A percentile compares a stretch with the other conserved stretches of the same genome.
phyloP scores from a whole-genome alignment of 2,113 vertebrate genomes.

The Danionella cerebrum region DNA sequence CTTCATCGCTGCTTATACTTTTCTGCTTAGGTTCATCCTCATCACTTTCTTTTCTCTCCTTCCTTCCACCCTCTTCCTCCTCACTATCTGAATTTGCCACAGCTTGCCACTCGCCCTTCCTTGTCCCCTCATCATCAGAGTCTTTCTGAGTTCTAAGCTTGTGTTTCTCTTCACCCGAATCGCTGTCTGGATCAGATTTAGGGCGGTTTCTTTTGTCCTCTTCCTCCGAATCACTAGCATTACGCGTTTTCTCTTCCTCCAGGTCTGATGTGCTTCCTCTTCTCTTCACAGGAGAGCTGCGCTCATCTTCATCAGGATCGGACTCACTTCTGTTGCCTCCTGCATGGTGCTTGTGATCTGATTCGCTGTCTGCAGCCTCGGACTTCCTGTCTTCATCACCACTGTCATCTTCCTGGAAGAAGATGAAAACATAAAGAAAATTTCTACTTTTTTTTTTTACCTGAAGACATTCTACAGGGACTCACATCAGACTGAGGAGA shows the following conservation, averaged over 20 bases:
- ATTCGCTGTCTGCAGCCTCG: constrained; percentile 57
- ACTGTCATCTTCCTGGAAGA: constrained; percentile 77
- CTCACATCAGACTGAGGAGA: constrained; percentile 76
- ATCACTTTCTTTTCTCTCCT: constrained; percentile 46
- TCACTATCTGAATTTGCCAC: constrained; percentile 42
- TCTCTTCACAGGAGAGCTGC: constrained; percentile 48
- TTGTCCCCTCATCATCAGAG: constrained; percentile 67
- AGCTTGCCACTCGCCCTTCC: constrained; percentile 46
- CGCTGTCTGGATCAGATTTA: constrained; percentile 56
- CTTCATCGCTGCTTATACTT: no score
- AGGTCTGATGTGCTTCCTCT: constrained; percentile 46
- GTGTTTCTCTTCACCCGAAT: constrained; percentile 60
- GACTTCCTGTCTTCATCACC: constrained; percentile 65
- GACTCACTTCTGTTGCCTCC: no score
- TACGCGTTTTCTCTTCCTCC: constrained; percentile 45
- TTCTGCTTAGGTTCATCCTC: no score
- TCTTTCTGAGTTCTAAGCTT: constrained; percentile 59
- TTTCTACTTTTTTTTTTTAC: not conserved
- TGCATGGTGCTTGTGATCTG: constrained; percentile 52
- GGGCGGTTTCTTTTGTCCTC: constrained; percentile 38
- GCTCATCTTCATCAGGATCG: constrained; percentile 65
- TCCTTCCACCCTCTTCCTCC: constrained; percentile 44
- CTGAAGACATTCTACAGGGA: not conserved
- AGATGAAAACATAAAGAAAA: constrained; percentile 20
- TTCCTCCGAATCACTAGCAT: constrained; percentile 56